phyloP scores from a whole-genome alignment of 2,888 invertebrate genomes.

The Ashinkailepas kermadecensis region DNA sequence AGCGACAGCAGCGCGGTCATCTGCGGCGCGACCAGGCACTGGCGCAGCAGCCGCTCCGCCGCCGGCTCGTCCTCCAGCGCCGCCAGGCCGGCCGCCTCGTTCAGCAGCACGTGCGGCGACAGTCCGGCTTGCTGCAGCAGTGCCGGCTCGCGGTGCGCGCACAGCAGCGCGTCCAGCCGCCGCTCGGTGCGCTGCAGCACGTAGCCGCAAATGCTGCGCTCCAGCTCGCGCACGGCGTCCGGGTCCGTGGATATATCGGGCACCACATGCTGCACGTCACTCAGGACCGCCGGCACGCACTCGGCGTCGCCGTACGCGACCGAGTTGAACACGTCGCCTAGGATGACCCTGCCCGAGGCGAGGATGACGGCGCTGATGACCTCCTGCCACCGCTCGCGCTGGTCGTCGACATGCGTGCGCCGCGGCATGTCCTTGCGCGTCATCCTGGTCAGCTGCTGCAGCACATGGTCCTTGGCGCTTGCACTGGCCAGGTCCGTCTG shows the following conservation, averaged over 20 bases:
- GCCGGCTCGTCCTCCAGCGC: slow-evolving; percentile 45
- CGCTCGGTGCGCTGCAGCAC: slow-evolving; percentile 56
- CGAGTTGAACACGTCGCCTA: slow-evolving; percentile 10
- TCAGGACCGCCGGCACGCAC: slow-evolving; percentile 46
- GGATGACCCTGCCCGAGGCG: slow-evolving; percentile 1
- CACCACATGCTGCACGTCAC: slow-evolving; percentile 55
- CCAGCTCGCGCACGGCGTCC: slow-evolving; percentile 57
- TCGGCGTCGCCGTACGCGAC: slow-evolving; percentile 13
- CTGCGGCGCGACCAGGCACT: slow-evolving; percentile 60
- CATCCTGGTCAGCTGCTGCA: not conserved
- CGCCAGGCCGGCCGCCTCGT: slow-evolving; percentile 38
- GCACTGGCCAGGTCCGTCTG: not conserved
- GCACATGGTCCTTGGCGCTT: not conserved
- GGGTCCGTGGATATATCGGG: slow-evolving; percentile 55
- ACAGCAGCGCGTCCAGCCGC: slow-evolving; percentile 41
- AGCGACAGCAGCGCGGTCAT: slow-evolving; percentile 54
- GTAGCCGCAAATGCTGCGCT: slow-evolving; percentile 58
- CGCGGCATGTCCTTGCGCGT: slow-evolving; percentile 4
- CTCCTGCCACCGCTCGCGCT: slow-evolving; percentile 16
- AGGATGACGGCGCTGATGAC: slow-evolving; percentile 14
- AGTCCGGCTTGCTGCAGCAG: slow-evolving; percentile 15
- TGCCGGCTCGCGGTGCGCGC: not conserved
- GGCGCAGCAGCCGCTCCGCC: slow-evolving; percentile 57
- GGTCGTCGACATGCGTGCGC: slow-evolving; percentile 13
- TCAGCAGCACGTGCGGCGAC: slow-evolving; percentile 46